Percentiles rank a stretch among this genome's conserved stretches.
These are phyloP conservation scores for Hemiprocne comata DNA, from an alignment of 2,113 vertebrate genomes.

Conservation along the genomic window DNA sequence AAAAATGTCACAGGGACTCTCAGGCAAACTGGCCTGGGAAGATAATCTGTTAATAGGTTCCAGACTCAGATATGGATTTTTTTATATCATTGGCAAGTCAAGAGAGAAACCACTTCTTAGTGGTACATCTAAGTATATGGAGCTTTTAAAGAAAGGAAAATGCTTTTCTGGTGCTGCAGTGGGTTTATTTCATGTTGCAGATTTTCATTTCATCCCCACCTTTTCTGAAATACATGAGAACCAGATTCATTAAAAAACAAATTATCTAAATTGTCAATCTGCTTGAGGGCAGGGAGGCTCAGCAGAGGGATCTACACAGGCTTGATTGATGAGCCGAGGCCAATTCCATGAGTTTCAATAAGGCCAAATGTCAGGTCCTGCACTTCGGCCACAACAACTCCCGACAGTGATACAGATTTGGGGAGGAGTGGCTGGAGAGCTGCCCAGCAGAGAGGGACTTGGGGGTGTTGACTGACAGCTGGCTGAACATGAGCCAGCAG, in stretches of 20 bases:
- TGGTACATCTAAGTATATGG: neutral
- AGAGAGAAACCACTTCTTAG: neutral
- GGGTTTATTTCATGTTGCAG: neutral
- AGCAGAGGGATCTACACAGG: too few species aligned
- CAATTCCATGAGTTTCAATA: too few species aligned
- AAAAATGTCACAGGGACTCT: neutral
- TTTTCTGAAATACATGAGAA: neutral
- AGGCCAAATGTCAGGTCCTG: too few species aligned
- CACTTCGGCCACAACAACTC: too few species aligned
- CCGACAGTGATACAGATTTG: too few species aligned
- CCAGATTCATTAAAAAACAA: neutral
- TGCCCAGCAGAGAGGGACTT: too few species aligned
- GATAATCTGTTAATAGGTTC: neutral
- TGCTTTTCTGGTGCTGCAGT: rapidly evolving
- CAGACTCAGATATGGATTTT: neutral
- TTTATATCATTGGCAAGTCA: neutral
- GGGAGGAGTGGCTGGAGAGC: too few species aligned
- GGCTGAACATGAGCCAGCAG: too few species aligned
- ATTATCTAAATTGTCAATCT: neutral
- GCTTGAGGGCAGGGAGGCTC: too few species aligned
- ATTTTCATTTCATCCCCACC: neutral
- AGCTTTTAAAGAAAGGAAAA: neutral
- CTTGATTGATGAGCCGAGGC: too few species aligned
- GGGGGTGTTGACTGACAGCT: too few species aligned
- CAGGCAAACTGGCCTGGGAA: neutral